Evolutionary conservation across 2,888 invertebrate species (phyloP), one percentile per base, ranked within the genome.

Genomic region (Apotomis turbidana): DNA sequence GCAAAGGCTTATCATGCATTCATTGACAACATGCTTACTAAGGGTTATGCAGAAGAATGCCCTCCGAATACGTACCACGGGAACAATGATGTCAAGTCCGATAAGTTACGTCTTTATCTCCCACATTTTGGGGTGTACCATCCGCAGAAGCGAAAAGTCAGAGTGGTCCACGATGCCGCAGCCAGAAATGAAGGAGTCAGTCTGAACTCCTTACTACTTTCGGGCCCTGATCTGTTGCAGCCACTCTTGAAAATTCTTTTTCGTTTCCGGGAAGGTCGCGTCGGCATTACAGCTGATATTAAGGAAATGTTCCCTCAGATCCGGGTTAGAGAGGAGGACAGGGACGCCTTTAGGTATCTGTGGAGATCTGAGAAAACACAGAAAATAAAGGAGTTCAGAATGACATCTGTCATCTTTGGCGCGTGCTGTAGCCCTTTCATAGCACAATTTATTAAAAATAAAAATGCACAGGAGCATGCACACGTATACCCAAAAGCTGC

Each of bases 261-360:
- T 71, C 78, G 60, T 44, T 60, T 60, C 46, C 60, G 60, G 15
- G 60, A 60, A 13, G 80, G n/a, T 3, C 49, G 64, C 0, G 60
- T 81, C 0, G 83, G 80, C 74, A 74, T 6, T 81, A 46, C 46
- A 46, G 46, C 46, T 8, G 46, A 46, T 9, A 46, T 46, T 46
- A 46, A 46, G 9, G 46, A 85, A 62, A 84, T 85, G 83, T 85
- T 83, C 59, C 69, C 78, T 3, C 83, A 80, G 58, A 73, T 85
- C 0, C 74, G 75, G 4, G 78, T 85, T 1, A 36, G 67, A 0
- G 55, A 73, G 4, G 77, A 77, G 10, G 84, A 84, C 66, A 79
- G 78, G 52, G 58, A 68, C 64, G 75, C 38, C 68, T 79, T 0
- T 80, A 81, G 71, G 49, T 79, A 5, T 80, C 80, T 74, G 74